These are phyloP conservation scores for Onthophagus sagittarius DNA, from an alignment of 2,888 invertebrate species.

Conservation along the genomic window DNA sequence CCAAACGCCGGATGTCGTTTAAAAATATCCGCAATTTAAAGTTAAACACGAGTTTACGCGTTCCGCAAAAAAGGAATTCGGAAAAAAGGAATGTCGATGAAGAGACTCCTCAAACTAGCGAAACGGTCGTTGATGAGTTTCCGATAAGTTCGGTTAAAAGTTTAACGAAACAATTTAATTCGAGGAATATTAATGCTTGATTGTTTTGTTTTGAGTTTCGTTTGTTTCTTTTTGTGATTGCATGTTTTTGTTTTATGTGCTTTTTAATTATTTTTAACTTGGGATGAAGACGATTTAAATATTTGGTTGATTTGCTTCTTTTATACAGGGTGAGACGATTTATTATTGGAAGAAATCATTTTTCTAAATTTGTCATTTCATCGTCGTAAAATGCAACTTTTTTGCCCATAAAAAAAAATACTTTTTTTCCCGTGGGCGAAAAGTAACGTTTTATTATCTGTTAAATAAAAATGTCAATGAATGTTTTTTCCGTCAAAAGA, in stretches of 20 bases:
- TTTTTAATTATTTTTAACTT: too few relatives aligned
- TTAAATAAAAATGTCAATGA: too few relatives aligned
- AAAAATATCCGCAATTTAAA: constrained; percentile 40
- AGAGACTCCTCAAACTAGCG: constrained; percentile 25
- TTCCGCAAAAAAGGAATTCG: background rate
- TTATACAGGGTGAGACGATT: too few relatives aligned
- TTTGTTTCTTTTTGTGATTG: constrained; percentile 2
- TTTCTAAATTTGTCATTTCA: too few relatives aligned
- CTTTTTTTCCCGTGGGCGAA: too few relatives aligned
- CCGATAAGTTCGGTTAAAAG: constrained; percentile 34
- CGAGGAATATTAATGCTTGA: constrained; percentile 15
- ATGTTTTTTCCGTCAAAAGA: too few relatives aligned
- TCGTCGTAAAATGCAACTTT: too few relatives aligned
- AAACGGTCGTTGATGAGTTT: constrained; percentile 20
- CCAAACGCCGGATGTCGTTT: constrained; percentile 31
- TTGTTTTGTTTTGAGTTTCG: constrained; percentile 15
- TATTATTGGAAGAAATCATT: too few relatives aligned
- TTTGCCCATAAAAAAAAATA: too few relatives aligned
- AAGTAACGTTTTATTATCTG: too few relatives aligned
- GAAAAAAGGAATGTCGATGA: background rate
- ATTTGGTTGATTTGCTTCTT: too few relatives aligned
- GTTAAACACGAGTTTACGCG: constrained; percentile 29
- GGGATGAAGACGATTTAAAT: too few relatives aligned
- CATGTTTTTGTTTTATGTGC: constrained; percentile 7
- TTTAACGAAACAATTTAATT: constrained; percentile 34